Conservation (phyloP, 2,113 vertebrate genomes). For the Myiozetetes cayanensis region DNA sequence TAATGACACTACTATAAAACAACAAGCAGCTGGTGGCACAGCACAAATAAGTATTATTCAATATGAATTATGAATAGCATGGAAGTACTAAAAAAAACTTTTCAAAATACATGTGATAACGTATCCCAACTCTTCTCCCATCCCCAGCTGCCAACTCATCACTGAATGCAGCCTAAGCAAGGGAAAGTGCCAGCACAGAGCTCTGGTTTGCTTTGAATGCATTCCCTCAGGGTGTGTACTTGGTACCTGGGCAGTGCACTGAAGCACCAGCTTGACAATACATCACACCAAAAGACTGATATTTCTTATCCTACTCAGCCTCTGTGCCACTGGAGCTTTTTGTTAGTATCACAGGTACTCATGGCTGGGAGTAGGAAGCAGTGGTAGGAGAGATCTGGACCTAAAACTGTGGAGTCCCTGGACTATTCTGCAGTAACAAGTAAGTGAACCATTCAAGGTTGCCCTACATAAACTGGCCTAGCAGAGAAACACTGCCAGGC, state of each 20-base stretch:
- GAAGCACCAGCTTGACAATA: not conserved
- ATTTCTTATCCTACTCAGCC: not conserved
- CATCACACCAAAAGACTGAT: not conserved
- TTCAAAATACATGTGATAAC: not conserved
- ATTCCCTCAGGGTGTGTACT: rapidly evolving
- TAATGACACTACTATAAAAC: conserved; percentile 4
- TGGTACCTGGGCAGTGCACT: not conserved
- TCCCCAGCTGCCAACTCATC: not conserved
- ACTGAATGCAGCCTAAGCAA: not conserved
- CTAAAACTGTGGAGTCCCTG: not conserved
- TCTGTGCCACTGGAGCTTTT: not conserved
- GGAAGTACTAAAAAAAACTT: not conserved
- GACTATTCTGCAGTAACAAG: not conserved
- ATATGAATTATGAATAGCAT: conserved; percentile 9
- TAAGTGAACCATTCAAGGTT: not conserved
- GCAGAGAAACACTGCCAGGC: not conserved
- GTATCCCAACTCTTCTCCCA: not conserved
- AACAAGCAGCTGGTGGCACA: conserved; percentile 20
- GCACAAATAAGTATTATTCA: conserved; percentile 4
- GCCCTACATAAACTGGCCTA: not conserved
- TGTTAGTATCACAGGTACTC: rapidly evolving
- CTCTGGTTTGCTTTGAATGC: not conserved
- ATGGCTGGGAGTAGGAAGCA: not conserved
- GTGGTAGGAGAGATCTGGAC: not conserved
- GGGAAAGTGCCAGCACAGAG: not conserved